Conservation (phyloP, 2,113 vertebrate species). For the Etheostoma cragini region DNA sequence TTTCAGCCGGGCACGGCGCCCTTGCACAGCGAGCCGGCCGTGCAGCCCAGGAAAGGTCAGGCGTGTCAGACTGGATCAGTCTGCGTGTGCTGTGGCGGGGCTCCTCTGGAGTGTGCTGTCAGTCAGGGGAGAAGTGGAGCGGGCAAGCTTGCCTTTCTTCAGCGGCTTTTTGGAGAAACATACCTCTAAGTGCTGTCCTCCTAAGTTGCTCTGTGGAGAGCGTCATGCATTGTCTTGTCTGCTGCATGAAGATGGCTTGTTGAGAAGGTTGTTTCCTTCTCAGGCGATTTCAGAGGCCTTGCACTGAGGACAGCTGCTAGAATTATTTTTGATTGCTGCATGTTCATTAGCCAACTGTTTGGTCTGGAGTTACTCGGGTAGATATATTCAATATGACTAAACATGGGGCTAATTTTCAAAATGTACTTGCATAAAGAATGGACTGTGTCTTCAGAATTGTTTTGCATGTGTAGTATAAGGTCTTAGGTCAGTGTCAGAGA, state of each 20-base stretch:
- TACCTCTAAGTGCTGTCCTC: slow-evolving; percentile 65
- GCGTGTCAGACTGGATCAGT: slow-evolving; percentile 80
- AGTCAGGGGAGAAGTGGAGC: slow-evolving; percentile 72
- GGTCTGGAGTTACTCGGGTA: slow-evolving; percentile 7
- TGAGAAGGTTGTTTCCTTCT: slow-evolving; percentile 53
- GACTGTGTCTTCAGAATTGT: slow-evolving; percentile 4
- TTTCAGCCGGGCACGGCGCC: slow-evolving; percentile 63
- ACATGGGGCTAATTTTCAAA: slow-evolving; percentile 26
- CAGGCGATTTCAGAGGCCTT: slow-evolving; percentile 20
- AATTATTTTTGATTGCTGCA: slow-evolving; percentile 38
- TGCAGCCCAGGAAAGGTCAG: slow-evolving; percentile 81
- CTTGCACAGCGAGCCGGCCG: slow-evolving; percentile 45
- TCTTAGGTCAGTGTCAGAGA: slow-evolving; percentile 29
- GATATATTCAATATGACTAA: slow-evolving; percentile 44
- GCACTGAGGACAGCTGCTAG: neutral
- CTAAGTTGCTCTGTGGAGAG: slow-evolving; percentile 55
- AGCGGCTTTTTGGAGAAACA: slow-evolving; percentile 49
- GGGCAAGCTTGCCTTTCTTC: slow-evolving; percentile 38
- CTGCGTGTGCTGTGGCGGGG: slow-evolving; percentile 60
- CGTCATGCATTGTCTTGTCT: slow-evolving; percentile 55
- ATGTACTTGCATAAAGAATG: slow-evolving; percentile 23
- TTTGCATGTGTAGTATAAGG: slow-evolving; percentile 8
- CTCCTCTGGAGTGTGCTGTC: slow-evolving; percentile 73
- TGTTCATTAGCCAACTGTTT: slow-evolving; percentile 37
- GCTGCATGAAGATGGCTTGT: slow-evolving; percentile 40